Evolutionary conservation across 2,797 vertebrate genomes (phyloP).

Genomic region (Podarcis lilfordi): DNA sequence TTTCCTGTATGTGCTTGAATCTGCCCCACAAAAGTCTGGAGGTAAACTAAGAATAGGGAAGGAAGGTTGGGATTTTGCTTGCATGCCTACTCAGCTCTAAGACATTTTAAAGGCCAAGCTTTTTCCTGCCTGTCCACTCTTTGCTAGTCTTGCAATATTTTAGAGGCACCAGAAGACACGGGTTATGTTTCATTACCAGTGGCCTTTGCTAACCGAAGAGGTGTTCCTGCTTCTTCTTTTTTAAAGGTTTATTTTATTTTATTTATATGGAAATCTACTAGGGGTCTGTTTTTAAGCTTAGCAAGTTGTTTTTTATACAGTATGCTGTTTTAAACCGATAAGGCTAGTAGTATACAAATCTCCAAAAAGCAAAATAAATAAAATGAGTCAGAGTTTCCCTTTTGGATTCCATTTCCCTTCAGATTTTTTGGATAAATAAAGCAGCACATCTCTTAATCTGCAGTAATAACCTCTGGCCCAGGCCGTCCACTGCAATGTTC

Average conservation of each 20-base stretch:
- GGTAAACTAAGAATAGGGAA: background rate
- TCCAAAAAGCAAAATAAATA: background rate
- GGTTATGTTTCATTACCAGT: background rate
- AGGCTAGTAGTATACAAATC: slow-evolving; percentile 1
- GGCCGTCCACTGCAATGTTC: background rate
- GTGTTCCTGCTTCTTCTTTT: background rate
- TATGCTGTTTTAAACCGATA: background rate
- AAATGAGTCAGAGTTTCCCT: background rate
- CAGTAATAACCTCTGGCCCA: background rate
- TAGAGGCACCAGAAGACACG: background rate
- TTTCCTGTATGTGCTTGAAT: too few relatives aligned
- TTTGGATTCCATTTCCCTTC: slow-evolving; percentile 17
- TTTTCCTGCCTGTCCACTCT: background rate
- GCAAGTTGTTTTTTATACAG: background rate
- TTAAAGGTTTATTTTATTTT: background rate
- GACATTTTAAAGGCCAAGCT: background rate
- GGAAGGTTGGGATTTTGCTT: background rate
- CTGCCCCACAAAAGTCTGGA: too few relatives aligned
- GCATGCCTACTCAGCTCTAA: background rate
- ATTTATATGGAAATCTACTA: background rate
- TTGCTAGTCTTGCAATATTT: background rate
- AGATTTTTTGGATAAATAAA: background rate
- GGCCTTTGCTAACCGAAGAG: background rate
- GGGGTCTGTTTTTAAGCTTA: background rate
- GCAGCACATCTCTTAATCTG: background rate